These are phyloP conservation scores for Leucophenga maculata DNA, from an alignment of 2,888 invertebrate species.

Conservation along the genomic window DNA sequence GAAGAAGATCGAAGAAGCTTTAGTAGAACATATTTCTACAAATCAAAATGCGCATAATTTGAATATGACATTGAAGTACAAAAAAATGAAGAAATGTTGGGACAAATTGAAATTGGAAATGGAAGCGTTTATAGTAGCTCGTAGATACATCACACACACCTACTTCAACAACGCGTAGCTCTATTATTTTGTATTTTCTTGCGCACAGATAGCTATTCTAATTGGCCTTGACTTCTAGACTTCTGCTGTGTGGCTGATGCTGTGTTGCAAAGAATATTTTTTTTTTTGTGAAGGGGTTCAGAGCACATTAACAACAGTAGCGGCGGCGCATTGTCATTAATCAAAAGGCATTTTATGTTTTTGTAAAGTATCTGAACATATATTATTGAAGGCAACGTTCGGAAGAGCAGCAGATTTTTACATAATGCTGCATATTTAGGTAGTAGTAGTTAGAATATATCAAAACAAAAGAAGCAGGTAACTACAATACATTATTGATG, in stretches of 20 bases:
- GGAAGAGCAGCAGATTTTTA: neutral
- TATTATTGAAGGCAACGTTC: neutral
- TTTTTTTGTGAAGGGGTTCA: too few relatives aligned
- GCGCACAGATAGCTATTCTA: neutral
- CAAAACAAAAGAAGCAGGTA: too few relatives aligned
- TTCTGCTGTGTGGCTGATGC: neutral
- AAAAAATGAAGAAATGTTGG: too few relatives aligned
- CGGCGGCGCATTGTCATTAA: conserved; percentile 8
- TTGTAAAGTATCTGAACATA: neutral
- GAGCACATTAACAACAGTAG: neutral
- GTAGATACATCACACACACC: neutral
- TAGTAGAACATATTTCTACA: neutral
- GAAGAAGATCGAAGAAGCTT: too few relatives aligned
- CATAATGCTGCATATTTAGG: neutral
- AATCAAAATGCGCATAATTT: conserved; percentile 14
- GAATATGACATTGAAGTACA: neutral
- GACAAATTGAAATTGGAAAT: too few relatives aligned
- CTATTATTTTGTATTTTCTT: too few relatives aligned
- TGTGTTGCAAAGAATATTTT: too few relatives aligned
- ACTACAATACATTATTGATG: too few relatives aligned
- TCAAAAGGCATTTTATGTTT: neutral
- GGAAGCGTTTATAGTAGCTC: too few relatives aligned
- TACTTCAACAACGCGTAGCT: neutral
- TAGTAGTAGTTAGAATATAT: too few relatives aligned
- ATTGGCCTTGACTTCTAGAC: neutral